A percentile compares a stretch with the other conserved stretches of the same genome.
These are phyloP conservation scores for Omphaloscelis lunosa DNA, from an alignment of 2,888 invertebrate genomes.

Conservation along the genomic window DNA sequence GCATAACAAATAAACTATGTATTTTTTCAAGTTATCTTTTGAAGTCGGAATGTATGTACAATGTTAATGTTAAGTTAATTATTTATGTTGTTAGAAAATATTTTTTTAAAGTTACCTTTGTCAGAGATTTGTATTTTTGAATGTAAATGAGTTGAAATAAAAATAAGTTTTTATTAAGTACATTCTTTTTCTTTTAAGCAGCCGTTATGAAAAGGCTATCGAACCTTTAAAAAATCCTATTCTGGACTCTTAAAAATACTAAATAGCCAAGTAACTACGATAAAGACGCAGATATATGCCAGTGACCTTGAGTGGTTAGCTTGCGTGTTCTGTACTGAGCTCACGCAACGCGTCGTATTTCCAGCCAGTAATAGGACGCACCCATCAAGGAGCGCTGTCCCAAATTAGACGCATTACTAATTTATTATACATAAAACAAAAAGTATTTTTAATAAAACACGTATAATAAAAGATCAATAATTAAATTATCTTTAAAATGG, in stretches of 20 bases:
- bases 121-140: slow-evolving; percentile 42
- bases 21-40: neutral
- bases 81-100: slow-evolving; percentile 33
- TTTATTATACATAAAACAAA: too few relatives aligned
- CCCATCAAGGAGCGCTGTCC: too few relatives aligned
- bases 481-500: too few relatives aligned
- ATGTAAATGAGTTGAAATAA: slow-evolving; percentile 18
- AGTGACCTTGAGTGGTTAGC: too few relatives aligned
- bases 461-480: too few relatives aligned
- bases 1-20: neutral
- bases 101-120: slow-evolving; percentile 48
- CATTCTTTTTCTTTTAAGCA: neutral
- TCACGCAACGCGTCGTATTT: too few relatives aligned
- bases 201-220: neutral
- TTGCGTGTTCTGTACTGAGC: too few relatives aligned
- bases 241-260: neutral
- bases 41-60: slow-evolving; percentile 51
- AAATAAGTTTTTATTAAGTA: slow-evolving; percentile 3
- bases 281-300: too few relatives aligned
- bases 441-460: too few relatives aligned
- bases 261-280: neutral
- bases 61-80: slow-evolving; percentile 48
- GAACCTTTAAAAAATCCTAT: neutral
- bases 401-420: too few relatives aligned
- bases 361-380: too few relatives aligned